phyloP scores from a whole-genome alignment of 1,140 invertebrate species.

The Conus ventricosus region DNA sequence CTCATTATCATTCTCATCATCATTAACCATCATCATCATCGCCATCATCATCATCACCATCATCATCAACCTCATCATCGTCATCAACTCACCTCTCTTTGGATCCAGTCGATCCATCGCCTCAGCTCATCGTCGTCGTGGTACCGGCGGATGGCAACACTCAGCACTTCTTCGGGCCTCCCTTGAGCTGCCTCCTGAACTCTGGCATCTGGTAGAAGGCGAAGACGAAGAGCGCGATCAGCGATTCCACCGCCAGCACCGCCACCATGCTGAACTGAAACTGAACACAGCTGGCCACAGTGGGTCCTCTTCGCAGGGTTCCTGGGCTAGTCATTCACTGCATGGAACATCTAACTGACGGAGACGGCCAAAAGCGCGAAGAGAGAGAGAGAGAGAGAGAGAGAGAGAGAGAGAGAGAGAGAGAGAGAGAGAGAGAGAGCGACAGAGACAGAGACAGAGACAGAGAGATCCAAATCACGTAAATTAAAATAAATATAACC shows the following conservation, averaged over 20 bases:
- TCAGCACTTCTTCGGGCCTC: conserved; percentile 86
- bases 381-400: no score
- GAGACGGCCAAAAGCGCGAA: no score
- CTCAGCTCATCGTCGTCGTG: conserved; percentile 92
- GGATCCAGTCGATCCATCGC: conserved; percentile 95
- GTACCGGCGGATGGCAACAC: conserved; percentile 91
- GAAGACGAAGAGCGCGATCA: conserved; percentile 90
- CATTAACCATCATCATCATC: conserved; percentile 13
- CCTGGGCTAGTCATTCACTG: no score
- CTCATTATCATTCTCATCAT: not conserved
- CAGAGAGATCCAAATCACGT: no score
- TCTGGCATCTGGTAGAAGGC: conserved; percentile 74
- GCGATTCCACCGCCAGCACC: conserved; percentile 92
- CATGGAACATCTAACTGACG: no score
- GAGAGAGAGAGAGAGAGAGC: no score
- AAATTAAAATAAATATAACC: not conserved
- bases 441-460: no score
- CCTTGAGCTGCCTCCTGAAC: conserved; percentile 32
- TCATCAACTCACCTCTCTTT: conserved; percentile 83
- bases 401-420: no score
- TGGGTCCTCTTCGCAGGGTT: not conserved
- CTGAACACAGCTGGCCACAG: conserved; percentile 76
- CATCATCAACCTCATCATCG: not conserved
- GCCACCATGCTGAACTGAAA: conserved; percentile 91
- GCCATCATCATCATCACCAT: not conserved